These are phyloP conservation scores for Oreonectes daqikongensis DNA, from an alignment of 2,797 vertebrate species.

Conservation along the genomic window DNA sequence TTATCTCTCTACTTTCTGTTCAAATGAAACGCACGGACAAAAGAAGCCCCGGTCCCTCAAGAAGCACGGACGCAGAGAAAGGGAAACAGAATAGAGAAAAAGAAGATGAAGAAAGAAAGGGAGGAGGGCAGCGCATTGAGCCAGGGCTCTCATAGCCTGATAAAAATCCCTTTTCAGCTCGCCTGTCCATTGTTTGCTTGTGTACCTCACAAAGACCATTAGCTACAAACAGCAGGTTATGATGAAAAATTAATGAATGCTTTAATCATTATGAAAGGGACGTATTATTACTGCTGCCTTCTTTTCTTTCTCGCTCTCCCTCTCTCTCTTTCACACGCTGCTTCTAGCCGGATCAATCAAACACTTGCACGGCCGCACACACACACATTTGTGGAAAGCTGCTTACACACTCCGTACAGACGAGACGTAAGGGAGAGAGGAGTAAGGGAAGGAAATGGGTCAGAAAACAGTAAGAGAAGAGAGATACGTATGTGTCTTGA, in stretches of 20 bases:
- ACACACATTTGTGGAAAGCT: conserved; percentile 37
- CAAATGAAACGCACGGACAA: conserved; percentile 74
- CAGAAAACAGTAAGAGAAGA: conserved; percentile 69
- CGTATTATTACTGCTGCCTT: conserved; percentile 81
- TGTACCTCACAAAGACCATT: conserved; percentile 93
- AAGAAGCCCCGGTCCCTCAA: conserved; percentile 67
- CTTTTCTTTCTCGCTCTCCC: conserved; percentile 65
- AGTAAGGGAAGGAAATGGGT: conserved; percentile 70
- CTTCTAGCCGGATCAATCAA: conserved; percentile 74
- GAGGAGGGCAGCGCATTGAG: conserved; percentile 71
- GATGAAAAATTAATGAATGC: conserved; percentile 99
- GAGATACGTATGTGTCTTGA: conserved; percentile 5
- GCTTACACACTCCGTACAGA: conserved; percentile 20
- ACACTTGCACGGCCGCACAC: conserved; percentile 11
- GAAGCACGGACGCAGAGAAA: conserved; percentile 57
- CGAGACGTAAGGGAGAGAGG: conserved; percentile 35
- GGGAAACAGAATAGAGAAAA: conserved; percentile 51
- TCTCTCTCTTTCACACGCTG: conserved; percentile 56
- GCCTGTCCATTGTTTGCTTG: conserved; percentile 89
- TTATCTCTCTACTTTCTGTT: conserved; percentile 74
- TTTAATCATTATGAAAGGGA: conserved; percentile 95
- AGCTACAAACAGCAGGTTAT: conserved; percentile 97
- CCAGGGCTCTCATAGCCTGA: conserved; percentile 73
- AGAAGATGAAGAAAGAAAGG: conserved; percentile 54
- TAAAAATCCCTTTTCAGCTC: conserved; percentile 81